Conservation (phyloP, 2,113 vertebrate species). For the Procapra przewalskii region DNA sequence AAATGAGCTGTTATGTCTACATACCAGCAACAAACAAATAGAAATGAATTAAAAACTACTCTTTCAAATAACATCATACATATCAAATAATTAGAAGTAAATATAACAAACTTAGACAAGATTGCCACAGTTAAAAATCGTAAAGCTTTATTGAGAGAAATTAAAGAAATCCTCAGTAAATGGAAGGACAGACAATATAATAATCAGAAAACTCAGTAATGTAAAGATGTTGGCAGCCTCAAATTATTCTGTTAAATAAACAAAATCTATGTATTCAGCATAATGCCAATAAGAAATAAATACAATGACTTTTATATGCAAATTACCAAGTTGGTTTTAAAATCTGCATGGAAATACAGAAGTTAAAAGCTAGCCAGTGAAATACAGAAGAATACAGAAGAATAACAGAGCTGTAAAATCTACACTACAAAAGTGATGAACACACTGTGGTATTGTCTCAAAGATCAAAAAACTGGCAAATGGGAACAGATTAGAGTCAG, state of each 20-base stretch:
- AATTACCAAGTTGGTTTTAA: neutral
- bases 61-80: neutral
- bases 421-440: neutral
- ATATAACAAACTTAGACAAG: neutral
- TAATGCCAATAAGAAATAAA: neutral
- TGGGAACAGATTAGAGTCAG: neutral
- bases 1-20: neutral
- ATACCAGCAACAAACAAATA: neutral
- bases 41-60: neutral
- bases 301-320: neutral
- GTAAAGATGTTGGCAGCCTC: neutral
- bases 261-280: neutral
- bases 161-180: neutral
- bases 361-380: neutral
- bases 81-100: neutral
- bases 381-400: neutral
- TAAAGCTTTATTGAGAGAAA: neutral
- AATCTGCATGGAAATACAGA: neutral
- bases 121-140: neutral
- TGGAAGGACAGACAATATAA: neutral
- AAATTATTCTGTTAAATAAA: neutral
- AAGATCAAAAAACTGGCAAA: neutral
- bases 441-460: neutral
- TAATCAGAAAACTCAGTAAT: neutral
- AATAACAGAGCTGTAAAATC: neutral